Base-by-base conservation (phyloP, 2,888 invertebrate species). In the Pollenia amentaria region DNA sequence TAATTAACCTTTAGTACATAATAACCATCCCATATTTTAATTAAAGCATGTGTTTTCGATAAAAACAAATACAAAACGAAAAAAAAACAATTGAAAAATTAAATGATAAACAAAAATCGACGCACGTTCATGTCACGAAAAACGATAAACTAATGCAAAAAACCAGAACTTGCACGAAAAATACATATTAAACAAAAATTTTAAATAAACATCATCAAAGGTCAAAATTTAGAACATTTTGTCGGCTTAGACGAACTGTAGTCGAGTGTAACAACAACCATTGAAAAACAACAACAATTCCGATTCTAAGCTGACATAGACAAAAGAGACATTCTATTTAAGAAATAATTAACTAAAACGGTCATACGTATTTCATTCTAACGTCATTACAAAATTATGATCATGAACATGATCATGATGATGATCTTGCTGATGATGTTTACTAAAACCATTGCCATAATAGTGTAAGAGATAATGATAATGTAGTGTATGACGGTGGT, bases 141-240 rank as follows among this genome's bases (percentile, higher is more conserved):
- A 64, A 18, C 40, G 3, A 21, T n/a, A 21, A 29, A 29, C 3
- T 46, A 46, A 67, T 14, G 14, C 16, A 16, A 51, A n/a, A 48
- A n/a, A 65, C 42, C 29, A 29, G 29, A 29, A 29, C 29, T 29
- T 29, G 29, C 29, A 29, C 29, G 6, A 29, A 4, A 51, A 57
- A 69, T 3, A 38, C n/a, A n/a, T n/a, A n/a, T 51, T 1, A 18
- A 14, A 16, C 11, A 70, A 57, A 55, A 55, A 72, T 65, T 64
- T 62, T 18, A 70, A 42, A 46, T 75, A 83, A 42, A 78, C 48
- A 76, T 69, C 51, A 48, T 29, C 67, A 86, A 86, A 86, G 85
- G 86, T 86, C 86, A 86, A 79, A 75, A 79, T 65, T 21, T 79
- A 83, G 44, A 82, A 77, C 51, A 67, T 77, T 67, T 53, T 67